phyloP scores from a whole-genome alignment of 1,140 invertebrate genomes.

The Drosophila mojavensis region DNA sequence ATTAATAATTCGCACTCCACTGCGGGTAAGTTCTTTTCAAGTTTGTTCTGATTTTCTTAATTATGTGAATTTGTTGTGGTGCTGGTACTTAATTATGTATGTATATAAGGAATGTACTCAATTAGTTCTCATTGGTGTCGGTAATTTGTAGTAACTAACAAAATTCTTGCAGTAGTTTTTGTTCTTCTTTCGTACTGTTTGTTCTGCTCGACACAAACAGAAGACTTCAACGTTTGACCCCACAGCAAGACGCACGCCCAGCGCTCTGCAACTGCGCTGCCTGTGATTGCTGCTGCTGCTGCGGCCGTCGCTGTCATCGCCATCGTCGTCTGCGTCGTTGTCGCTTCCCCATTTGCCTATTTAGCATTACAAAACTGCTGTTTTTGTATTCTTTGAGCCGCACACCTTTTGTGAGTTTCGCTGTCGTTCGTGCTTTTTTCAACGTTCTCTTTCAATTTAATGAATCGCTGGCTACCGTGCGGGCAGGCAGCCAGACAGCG shows the following conservation, averaged over 20 bases:
- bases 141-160: conserved; percentile 36
- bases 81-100: conserved; percentile 30
- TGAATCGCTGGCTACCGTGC: conserved; percentile 50
- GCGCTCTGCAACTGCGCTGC: conserved; percentile 30
- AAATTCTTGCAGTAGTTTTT: conserved; percentile 7
- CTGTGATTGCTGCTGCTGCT: conserved; percentile 8
- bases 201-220: conserved; percentile 47
- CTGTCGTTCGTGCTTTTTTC: conserved; percentile 79
- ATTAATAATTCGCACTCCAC: conserved; percentile 29
- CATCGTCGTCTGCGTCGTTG: background rate
- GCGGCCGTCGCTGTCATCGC: background rate
- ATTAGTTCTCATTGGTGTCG: conserved; percentile 38
- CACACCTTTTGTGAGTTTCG: conserved; percentile 65
- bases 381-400: conserved; percentile 60
- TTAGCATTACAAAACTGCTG: conserved; percentile 80
- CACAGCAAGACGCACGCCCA: conserved; percentile 3
- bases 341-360: conserved; percentile 42
- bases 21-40: conserved; percentile 38
- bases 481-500: background rate
- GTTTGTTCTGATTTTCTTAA: conserved; percentile 22
- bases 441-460: conserved; percentile 74
- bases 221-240: conserved; percentile 69
- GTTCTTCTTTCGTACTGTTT: conserved; percentile 1
- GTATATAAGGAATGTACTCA: conserved; percentile 4
- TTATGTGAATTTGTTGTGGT: conserved; percentile 39